phyloP scores from a whole-genome alignment of 1,140 invertebrate species.

The Papilio polyxenes region DNA sequence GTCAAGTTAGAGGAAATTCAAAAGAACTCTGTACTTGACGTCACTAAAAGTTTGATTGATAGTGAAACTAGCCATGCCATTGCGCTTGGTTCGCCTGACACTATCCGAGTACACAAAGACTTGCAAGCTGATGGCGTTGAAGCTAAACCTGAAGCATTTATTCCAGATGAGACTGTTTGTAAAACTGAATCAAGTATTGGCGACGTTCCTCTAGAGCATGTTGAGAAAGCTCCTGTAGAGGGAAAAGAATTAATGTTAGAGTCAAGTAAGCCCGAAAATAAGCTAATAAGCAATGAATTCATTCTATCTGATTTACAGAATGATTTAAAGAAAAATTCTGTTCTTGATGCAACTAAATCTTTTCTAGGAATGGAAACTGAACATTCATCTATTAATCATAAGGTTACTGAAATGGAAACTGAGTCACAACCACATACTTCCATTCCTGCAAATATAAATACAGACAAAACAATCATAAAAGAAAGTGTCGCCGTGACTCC shows the following conservation, averaged over 20 bases:
- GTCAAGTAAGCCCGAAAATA: background rate
- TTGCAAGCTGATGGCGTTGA: background rate
- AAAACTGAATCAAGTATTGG: background rate
- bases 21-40: slow-evolving; percentile 36
- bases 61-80: slow-evolving; percentile 37
- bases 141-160: background rate
- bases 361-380: slow-evolving; percentile 45
- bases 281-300: slow-evolving; percentile 6
- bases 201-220: background rate
- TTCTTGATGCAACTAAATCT: slow-evolving; percentile 43
- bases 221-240: background rate
- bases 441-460: slow-evolving; percentile 1
- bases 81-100: background rate
- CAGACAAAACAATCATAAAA: slow-evolving; percentile 1
- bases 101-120: background rate
- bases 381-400: slow-evolving; percentile 36
- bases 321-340: slow-evolving; percentile 38
- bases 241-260: background rate
- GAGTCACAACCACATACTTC: slow-evolving; percentile 62
- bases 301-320: background rate
- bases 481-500: background rate
- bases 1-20: background rate
- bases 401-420: background rate
- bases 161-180: background rate
- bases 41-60: slow-evolving; percentile 41